These are phyloP conservation scores for Geodia barretti DNA, from an alignment of 37 sponge, comb jelly and placozoan species.

Conservation along the genomic window DNA sequence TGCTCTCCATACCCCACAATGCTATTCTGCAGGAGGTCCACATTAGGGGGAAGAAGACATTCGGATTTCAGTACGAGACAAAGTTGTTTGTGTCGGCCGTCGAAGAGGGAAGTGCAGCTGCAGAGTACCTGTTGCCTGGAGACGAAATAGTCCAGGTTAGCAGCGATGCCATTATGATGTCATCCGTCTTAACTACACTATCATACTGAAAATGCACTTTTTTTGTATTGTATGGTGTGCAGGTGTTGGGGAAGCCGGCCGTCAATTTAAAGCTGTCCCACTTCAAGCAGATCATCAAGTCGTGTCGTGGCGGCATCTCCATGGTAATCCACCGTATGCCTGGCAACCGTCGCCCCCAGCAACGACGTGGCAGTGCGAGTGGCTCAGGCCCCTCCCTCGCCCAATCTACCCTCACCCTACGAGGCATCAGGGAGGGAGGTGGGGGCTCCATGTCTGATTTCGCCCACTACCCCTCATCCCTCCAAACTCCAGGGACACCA, in stretches of 20 bases:
- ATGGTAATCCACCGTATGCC: slow-evolving; percentile 31
- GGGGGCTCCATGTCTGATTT: not conserved
- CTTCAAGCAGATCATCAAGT: slow-evolving; percentile 51
- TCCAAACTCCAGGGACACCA: slow-evolving; percentile 35
- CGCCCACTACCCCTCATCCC: not conserved
- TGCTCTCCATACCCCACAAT: too few relatives aligned
- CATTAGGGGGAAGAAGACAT: slow-evolving; percentile 46
- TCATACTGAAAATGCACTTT: not conserved
- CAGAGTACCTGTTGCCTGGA: slow-evolving; percentile 16
- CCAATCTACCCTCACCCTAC: not conserved
- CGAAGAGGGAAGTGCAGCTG: slow-evolving; percentile 13
- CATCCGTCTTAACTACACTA: not conserved
- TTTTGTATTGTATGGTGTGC: not conserved
- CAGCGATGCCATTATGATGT: not conserved
- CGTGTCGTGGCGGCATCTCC: slow-evolving; percentile 37
- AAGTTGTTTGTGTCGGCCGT: slow-evolving; percentile 32
- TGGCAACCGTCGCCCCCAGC: not conserved
- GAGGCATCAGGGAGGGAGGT: not conserved
- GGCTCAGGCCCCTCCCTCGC: not conserved
- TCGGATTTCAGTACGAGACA: slow-evolving; percentile 49
- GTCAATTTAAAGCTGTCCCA: slow-evolving; percentile 45
- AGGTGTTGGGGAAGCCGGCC: slow-evolving; percentile 52
- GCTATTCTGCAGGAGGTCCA: slow-evolving; percentile 25
- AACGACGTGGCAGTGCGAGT: not conserved
- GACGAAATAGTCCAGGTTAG: slow-evolving; percentile 55